phyloP scores from a whole-genome alignment of 2,888 invertebrate genomes.

The Drosophila macrospina region DNA sequence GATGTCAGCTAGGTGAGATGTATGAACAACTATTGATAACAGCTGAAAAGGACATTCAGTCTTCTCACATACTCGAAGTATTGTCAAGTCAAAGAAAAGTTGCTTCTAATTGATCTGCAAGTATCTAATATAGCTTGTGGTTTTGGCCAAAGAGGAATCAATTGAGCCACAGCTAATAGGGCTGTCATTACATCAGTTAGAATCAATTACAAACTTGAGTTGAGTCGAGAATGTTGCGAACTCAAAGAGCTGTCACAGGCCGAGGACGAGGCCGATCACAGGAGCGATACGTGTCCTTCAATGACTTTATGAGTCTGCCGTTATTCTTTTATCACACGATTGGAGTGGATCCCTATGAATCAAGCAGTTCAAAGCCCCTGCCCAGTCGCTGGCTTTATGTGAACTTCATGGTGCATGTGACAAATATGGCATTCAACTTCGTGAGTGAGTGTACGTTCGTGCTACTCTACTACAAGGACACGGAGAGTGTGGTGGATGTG shows the following conservation, averaged over 20 bases:
- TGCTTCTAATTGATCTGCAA: background rate
- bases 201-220: background rate
- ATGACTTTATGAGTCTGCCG: conserved; percentile 57
- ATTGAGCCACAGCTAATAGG: background rate
- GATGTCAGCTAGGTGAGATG: too few species aligned
- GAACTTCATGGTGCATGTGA: conserved; percentile 16
- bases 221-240: background rate
- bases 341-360: conserved; percentile 46
- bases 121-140: conserved; percentile 31
- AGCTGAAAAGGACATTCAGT: background rate
- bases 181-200: background rate
- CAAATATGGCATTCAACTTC: conserved; percentile 29
- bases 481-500: conserved; percentile 35
- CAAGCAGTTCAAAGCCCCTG: conserved; percentile 1
- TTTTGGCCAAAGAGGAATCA: conserved; percentile 10
- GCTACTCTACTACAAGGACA: conserved; percentile 18
- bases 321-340: conserved; percentile 45
- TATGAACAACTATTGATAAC: background rate
- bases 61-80: too few species aligned
- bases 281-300: conserved; percentile 17
- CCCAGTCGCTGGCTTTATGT: conserved; percentile 34
- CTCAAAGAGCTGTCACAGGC: background rate
- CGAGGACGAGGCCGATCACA: background rate
- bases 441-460: conserved; percentile 22
- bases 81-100: background rate